These are phyloP conservation scores for Dromococcyx pavoninus DNA, from an alignment of 2,797 vertebrate species.

Conservation along the genomic window DNA sequence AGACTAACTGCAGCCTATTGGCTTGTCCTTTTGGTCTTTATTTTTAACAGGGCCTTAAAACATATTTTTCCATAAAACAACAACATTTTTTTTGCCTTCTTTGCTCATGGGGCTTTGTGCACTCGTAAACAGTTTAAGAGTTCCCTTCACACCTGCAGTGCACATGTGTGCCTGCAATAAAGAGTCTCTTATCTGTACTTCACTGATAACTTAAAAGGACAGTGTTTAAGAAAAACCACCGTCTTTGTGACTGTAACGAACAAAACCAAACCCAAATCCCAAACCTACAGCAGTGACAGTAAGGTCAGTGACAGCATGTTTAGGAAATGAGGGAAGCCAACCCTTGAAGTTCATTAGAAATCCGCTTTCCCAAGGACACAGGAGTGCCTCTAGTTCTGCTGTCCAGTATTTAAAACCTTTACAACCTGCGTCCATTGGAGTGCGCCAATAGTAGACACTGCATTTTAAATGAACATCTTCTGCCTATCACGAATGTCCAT, in stretches of 20 bases:
- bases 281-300: background rate
- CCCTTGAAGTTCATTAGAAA: background rate
- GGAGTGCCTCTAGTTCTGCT: background rate
- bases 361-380: background rate
- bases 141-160: conserved; percentile 46
- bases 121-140: conserved; percentile 60
- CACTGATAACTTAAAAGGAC: background rate
- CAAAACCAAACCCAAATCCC: background rate
- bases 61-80: conserved; percentile 63
- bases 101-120: conserved; percentile 48
- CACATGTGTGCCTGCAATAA: conserved; percentile 43
- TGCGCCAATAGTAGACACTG: background rate
- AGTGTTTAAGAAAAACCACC: background rate
- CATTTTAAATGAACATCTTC: background rate
- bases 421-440: background rate
- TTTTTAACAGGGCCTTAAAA: conserved; percentile 63
- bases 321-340: background rate
- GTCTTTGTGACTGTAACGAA: background rate
- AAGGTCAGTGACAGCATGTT: background rate
- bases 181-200: conserved; percentile 16
- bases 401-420: background rate
- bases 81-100: conserved; percentile 54
- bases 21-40: conserved; percentile 13
- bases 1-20: conserved; percentile 43
- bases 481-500: background rate